Conservation (phyloP, 2,113 vertebrate species). For the Carassius auratus region DNA sequence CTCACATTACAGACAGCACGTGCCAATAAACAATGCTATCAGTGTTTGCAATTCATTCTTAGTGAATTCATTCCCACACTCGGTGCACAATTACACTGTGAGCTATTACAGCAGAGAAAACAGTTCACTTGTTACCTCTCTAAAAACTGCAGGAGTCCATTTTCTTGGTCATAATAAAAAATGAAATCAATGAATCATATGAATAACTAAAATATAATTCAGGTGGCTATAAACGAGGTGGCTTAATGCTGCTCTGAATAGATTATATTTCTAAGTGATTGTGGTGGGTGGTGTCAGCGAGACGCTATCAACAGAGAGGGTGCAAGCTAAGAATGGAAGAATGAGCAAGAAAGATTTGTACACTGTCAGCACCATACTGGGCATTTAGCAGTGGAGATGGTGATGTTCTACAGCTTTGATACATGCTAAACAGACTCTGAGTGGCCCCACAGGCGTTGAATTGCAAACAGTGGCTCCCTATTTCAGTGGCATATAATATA, state of each 20-base stretch:
- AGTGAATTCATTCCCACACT: slow-evolving; percentile 2
- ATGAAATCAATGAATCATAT: slow-evolving; percentile 4
- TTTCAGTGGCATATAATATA: slow-evolving; percentile 15
- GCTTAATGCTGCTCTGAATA: neutral
- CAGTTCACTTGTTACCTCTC: neutral
- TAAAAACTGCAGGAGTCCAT: slow-evolving; percentile 11
- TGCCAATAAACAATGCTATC: neutral
- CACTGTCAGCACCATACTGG: neutral
- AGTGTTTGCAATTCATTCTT: neutral
- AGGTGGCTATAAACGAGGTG: too few relatives aligned
- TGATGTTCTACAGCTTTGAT: slow-evolving; percentile 26
- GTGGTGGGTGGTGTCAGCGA: slow-evolving; percentile 10
- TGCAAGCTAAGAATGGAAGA: slow-evolving; percentile 15
- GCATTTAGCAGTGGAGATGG: slow-evolving; percentile 16
- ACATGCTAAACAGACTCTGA: slow-evolving; percentile 28
- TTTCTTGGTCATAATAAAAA: neutral
- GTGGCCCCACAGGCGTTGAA: neutral
- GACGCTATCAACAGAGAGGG: slow-evolving; percentile 1
- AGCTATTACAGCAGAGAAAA: neutral
- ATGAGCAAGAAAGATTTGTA: slow-evolving; percentile 12
- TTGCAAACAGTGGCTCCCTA: neutral
- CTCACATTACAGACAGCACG: neutral
- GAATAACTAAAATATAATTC: neutral
- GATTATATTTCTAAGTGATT: neutral
- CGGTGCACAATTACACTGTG: neutral